Evolutionary conservation across 2,888 invertebrate genomes (phyloP).

Genomic region (Ferdinandea cuprea): DNA sequence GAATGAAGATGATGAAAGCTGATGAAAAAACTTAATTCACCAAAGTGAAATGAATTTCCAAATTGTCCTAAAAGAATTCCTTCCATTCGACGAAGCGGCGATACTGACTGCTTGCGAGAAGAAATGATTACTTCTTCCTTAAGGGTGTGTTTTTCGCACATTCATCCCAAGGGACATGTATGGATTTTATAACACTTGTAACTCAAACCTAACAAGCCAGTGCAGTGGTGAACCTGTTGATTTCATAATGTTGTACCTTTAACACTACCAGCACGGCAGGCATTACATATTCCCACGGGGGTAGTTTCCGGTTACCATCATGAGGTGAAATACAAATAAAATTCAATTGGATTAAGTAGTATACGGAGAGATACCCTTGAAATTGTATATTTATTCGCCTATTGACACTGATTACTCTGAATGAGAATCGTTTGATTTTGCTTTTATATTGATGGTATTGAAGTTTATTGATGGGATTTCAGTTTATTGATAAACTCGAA

Average conservation of each 20-base stretch:
- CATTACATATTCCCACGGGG: slow-evolving; percentile 66
- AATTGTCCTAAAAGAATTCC: slow-evolving; percentile 49
- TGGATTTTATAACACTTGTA: slow-evolving; percentile 66
- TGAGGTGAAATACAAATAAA: slow-evolving; percentile 72
- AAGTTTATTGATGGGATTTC: slow-evolving; percentile 46
- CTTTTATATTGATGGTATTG: slow-evolving; percentile 47
- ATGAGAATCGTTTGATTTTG: slow-evolving; percentile 48
- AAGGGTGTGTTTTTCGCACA: slow-evolving; percentile 65
- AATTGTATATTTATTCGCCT: slow-evolving; percentile 56
- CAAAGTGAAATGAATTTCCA: slow-evolving; percentile 49
- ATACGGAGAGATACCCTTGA: slow-evolving; percentile 24
- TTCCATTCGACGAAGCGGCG: background rate
- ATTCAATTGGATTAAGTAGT: slow-evolving; percentile 73
- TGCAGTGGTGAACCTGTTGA: slow-evolving; percentile 62
- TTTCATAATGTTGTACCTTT: slow-evolving; percentile 55
- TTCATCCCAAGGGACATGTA: slow-evolving; percentile 59
- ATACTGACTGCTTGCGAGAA: too few species aligned
- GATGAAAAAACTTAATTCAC: slow-evolving; percentile 36
- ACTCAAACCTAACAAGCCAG: slow-evolving; percentile 65
- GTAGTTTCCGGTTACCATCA: slow-evolving; percentile 64
- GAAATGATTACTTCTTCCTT: slow-evolving; percentile 5
- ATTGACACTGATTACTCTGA: slow-evolving; percentile 68
- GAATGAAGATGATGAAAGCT: slow-evolving; percentile 12
- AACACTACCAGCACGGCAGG: slow-evolving; percentile 15
- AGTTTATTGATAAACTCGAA: slow-evolving; percentile 28